phyloP scores from a whole-genome alignment of 2,888 invertebrate species.

The Hirtodrosophila cameraria region DNA sequence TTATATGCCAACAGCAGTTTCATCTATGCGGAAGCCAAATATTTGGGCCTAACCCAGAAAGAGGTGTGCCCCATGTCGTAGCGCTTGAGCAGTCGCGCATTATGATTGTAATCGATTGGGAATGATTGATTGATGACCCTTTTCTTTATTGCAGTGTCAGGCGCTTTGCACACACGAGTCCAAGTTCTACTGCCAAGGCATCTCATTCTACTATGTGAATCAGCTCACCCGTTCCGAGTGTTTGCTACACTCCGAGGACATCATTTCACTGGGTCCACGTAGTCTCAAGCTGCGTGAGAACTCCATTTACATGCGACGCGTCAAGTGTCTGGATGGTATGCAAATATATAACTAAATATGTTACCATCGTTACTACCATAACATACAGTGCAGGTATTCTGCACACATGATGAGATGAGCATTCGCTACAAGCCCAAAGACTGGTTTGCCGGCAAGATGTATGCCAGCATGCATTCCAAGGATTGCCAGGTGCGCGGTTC shows the following conservation, averaged over 20 bases:
- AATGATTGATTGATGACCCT: constrained; percentile 68
- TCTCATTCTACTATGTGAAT: constrained; percentile 84
- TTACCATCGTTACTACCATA: neutral
- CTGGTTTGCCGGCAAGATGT: constrained; percentile 89
- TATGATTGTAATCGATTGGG: constrained; percentile 67
- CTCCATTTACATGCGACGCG: constrained; percentile 91
- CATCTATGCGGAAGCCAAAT: constrained; percentile 85
- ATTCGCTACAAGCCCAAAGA: constrained; percentile 88
- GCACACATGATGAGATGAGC: constrained; percentile 89
- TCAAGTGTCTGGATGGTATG: constrained; percentile 93
- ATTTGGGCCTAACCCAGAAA: constrained; percentile 82
- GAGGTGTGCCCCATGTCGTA: constrained; percentile 74
- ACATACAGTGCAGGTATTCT: constrained; percentile 90
- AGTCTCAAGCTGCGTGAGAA: constrained; percentile 86
- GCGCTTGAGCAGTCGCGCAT: constrained; percentile 49
- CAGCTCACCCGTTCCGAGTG: constrained; percentile 85
- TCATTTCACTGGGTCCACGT: constrained; percentile 91
- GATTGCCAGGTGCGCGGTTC: constrained; percentile 88
- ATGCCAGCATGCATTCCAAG: constrained; percentile 91
- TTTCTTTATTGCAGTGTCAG: constrained; percentile 85
- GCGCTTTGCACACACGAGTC: constrained; percentile 87
- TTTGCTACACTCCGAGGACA: constrained; percentile 92
- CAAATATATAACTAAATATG: constrained; percentile 25
- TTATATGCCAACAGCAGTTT: constrained; percentile 89
- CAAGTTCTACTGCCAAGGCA: constrained; percentile 90